phyloP scores from a whole-genome alignment of 2,888 invertebrate species.

The Coremacera marginata region DNA sequence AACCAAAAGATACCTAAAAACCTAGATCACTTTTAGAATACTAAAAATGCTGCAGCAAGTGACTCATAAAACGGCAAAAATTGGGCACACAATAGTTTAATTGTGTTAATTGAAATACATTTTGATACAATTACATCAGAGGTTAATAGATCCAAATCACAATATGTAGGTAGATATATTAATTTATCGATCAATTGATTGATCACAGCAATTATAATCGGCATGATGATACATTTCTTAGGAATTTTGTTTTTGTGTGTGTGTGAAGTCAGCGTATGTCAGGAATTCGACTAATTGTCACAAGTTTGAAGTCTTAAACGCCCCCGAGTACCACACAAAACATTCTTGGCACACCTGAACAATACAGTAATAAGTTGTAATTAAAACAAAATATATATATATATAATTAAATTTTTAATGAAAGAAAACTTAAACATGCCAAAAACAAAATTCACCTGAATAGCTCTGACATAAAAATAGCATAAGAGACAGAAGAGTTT shows the following conservation, averaged over 20 bases:
- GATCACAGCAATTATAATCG: conserved; percentile 50
- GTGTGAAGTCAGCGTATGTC: neutral
- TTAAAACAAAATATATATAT: neutral
- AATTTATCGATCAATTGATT: neutral
- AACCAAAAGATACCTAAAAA: neutral
- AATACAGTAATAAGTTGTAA: neutral
- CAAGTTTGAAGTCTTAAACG: conserved; percentile 61
- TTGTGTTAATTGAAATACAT: neutral
- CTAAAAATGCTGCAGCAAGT: neutral
- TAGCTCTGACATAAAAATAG: no score
- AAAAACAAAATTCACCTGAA: no score
- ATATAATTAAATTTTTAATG: neutral
- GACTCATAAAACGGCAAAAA: neutral
- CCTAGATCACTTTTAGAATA: conserved; percentile 2
- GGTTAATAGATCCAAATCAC: neutral
- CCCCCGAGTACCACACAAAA: neutral
- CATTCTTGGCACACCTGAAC: neutral
- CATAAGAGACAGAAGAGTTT: no score
- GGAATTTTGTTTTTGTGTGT: neutral
- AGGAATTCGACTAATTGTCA: conserved; percentile 59
- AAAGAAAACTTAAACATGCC: neutral
- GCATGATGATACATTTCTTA: conserved; percentile 55
- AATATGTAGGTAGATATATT: neutral
- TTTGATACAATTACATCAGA: neutral
- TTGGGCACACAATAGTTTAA: neutral